Base-by-base conservation (phyloP, 2,888 invertebrate genomes). In the Onchidella celtica region DNA sequence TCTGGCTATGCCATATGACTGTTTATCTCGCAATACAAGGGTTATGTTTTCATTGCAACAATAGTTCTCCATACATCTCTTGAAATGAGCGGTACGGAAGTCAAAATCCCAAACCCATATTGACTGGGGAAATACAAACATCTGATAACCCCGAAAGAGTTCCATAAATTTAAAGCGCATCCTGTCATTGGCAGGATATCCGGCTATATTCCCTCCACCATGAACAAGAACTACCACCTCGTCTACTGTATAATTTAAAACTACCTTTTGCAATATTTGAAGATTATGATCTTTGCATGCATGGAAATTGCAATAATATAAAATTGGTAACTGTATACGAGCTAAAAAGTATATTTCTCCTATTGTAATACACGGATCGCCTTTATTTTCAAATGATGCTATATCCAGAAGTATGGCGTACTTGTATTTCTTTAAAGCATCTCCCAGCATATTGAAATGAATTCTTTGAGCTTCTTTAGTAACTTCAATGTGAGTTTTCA, bases 131-230 rank as follows among this genome's bases (percentile, higher is more conserved):
- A 86, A 85, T 3, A 86, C 17, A 27, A 85, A 59, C 0, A 80
- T 66, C 9, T 82, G 34, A 72, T 79, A 81, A 1, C 78, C 74
- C 14, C 24, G 63, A 69, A 84, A 81, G 17, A 27, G 34, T 2
- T 76, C 65, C 24, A 84, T 38, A 24, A 83, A 14, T 0, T 57
- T n/a, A 9, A 40, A 61, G 11, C 84, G 63, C 0, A 79, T 9
- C 14, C 27, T 21, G 55, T 85, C 82, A 11, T 72, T 63, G 3
- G 1, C 0, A 4, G 36, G 11, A 55, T 85, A 85, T 1, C 81
- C 84, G 17, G 83, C 55, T 14, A 82, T 21, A 36, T 85, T 87
- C 0, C 87, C 87, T 2, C 87, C 87, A 0, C 87, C 87, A 11
- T n/a, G n/a, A n/a, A n/a, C n/a, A n/a, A n/a, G n/a, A n/a, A n/a